These are phyloP conservation scores for Notiomystis cincta DNA, from an alignment of 2,113 vertebrate genomes.

Conservation along the genomic window DNA sequence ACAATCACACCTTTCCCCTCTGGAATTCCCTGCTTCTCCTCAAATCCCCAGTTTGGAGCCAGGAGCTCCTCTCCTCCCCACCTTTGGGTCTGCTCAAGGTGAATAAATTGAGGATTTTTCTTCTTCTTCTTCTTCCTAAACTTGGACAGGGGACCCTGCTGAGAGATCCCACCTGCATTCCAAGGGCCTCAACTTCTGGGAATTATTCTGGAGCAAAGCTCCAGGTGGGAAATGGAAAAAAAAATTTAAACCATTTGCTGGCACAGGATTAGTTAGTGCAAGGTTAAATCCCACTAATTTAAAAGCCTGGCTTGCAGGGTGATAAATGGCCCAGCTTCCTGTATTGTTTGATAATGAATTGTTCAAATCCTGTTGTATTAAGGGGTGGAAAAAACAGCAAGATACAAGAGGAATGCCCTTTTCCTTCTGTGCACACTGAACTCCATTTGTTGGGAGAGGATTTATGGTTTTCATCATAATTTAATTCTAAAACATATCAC, in stretches of 20 bases:
- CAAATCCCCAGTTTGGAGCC: accelerated
- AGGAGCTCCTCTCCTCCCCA: neutral
- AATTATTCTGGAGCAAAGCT: neutral
- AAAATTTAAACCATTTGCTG: neutral
- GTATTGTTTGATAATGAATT: constrained; percentile 44
- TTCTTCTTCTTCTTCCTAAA: neutral
- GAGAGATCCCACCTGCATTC: neutral
- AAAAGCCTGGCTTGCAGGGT: neutral
- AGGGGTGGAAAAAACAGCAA: neutral
- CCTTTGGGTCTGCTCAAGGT: neutral
- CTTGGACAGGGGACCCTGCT: accelerated
- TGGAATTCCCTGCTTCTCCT: neutral
- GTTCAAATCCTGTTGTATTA: neutral
- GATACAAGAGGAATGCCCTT: constrained; percentile 6
- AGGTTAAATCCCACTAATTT: neutral
- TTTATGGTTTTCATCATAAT: constrained; percentile 45
- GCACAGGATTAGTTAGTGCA: neutral
- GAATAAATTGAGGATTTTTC: neutral
- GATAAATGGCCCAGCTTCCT: neutral
- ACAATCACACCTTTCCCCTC: accelerated
- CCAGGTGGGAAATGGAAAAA: neutral
- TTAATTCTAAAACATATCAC: constrained; percentile 58
- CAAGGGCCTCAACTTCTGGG: neutral
- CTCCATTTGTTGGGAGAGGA: neutral
- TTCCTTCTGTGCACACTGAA: neutral